A percentile compares a stretch with the other conserved stretches of the same genome.
phyloP scores from a whole-genome alignment of 2,113 vertebrate genomes.

The Chloropsis cyanopogon region DNA sequence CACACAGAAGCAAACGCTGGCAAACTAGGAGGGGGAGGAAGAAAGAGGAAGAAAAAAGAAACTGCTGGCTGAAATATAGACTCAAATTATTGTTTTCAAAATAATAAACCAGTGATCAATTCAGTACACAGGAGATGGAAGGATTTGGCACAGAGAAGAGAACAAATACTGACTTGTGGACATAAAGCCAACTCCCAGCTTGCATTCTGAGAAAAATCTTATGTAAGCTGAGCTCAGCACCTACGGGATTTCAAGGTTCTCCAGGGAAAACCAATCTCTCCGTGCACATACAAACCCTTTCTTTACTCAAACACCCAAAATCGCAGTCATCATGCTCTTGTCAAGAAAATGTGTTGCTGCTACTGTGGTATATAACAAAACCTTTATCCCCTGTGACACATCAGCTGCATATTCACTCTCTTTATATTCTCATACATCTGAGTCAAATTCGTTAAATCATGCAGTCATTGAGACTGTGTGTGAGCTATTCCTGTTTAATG shows the following conservation, averaged over 20 bases:
- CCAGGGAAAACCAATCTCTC: slow-evolving; percentile 49
- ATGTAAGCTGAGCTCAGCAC: slow-evolving; percentile 50
- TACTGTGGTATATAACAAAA: neutral
- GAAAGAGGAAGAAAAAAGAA: neutral
- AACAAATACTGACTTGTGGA: slow-evolving; percentile 1
- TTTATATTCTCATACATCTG: neutral
- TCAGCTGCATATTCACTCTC: neutral
- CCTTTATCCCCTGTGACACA: neutral
- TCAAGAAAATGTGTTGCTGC: neutral
- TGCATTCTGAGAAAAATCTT: slow-evolving; percentile 58
- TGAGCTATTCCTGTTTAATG: neutral
- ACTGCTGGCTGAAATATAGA: neutral
- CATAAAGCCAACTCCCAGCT: neutral
- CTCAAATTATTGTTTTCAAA: slow-evolving; percentile 27
- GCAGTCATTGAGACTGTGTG: neutral
- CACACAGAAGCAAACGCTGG: neutral
- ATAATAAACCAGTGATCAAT: neutral
- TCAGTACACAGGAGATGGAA: neutral
- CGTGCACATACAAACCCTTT: slow-evolving; percentile 36
- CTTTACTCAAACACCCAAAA: slow-evolving; percentile 45
- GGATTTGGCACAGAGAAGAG: neutral
- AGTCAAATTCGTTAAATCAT: neutral
- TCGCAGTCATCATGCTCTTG: neutral
- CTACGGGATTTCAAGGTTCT: slow-evolving; percentile 10
- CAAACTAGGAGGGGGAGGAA: neutral